Evolutionary conservation across 1,140 invertebrate species (phyloP).

Genomic region (Apis cerana): DNA sequence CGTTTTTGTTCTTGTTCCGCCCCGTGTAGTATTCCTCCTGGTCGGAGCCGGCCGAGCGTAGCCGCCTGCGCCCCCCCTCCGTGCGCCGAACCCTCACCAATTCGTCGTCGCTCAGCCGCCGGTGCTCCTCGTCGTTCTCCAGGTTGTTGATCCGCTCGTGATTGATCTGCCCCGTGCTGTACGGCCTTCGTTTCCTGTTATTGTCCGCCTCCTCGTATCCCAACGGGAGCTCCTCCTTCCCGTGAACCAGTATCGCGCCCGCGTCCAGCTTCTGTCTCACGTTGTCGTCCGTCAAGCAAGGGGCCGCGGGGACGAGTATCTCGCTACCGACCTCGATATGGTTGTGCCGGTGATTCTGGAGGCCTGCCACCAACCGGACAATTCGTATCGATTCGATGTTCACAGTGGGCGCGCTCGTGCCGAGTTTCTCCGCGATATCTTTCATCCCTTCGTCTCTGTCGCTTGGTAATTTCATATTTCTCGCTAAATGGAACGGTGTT

Average conservation of each 20-base stretch:
- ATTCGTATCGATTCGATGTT: conserved; percentile 15
- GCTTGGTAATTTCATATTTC: no score
- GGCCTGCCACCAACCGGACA: conserved; percentile 71
- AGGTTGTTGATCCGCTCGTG: conserved; percentile 50
- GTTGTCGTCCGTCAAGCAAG: conserved; percentile 74
- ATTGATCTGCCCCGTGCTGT: conserved; percentile 58
- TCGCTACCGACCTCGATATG: conserved; percentile 80
- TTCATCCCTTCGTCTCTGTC: conserved; percentile 4
- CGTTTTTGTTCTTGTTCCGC: conserved; percentile 57
- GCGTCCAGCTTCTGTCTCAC: conserved; percentile 77
- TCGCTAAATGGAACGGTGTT: no score
- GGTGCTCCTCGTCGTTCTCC: conserved; percentile 55
- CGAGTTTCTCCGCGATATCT: conserved; percentile 39
- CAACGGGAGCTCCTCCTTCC: conserved; percentile 86
- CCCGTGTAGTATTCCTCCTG: conserved; percentile 56
- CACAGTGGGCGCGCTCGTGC: conserved; percentile 58
- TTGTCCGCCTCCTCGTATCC: conserved; percentile 61
- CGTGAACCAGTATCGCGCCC: conserved; percentile 82
- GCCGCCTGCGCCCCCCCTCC: conserved; percentile 32
- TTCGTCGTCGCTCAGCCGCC: conserved; percentile 57
- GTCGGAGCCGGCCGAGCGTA: conserved; percentile 54
- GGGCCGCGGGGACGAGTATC: conserved; percentile 71
- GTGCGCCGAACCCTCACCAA: conserved; percentile 46
- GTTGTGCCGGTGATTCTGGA: conserved; percentile 65
- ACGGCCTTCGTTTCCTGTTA: conserved; percentile 59